phyloP scores from a whole-genome alignment of 2,113 vertebrate species.

The Zosterops hypoxanthus region DNA sequence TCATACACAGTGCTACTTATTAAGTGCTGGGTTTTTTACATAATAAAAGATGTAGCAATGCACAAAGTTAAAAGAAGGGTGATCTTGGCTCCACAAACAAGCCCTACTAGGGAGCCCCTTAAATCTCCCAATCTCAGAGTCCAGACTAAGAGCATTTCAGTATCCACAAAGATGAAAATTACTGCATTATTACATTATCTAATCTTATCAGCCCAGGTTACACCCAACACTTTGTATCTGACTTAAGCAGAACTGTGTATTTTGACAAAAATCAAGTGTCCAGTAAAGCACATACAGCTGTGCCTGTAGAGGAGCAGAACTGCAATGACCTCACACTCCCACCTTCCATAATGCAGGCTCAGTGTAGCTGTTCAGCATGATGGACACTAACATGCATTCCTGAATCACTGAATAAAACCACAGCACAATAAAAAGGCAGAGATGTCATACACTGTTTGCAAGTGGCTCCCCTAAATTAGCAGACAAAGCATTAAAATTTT shows the following conservation, averaged over 20 bases:
- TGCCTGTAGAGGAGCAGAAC: background rate
- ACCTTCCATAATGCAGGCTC: background rate
- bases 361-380: background rate
- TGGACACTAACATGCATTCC: background rate
- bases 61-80: background rate
- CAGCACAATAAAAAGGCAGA: background rate
- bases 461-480: background rate
- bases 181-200: background rate
- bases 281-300: background rate
- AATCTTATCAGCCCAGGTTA: background rate
- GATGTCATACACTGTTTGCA: background rate
- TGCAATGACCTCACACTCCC: background rate
- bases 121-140: background rate
- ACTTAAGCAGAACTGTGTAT: background rate
- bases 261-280: background rate
- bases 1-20: background rate
- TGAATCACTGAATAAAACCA: background rate
- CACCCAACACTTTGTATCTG: background rate
- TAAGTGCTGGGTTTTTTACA: fast-evolving
- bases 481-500: background rate
- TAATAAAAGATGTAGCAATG: background rate
- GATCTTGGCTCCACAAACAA: background rate
- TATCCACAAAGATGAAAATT: background rate
- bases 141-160: background rate
- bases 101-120: background rate